Percentiles rank a stretch among this genome's conserved stretches.
phyloP scores from a whole-genome alignment of 2,797 vertebrate species.

The Pteropus rufus region DNA sequence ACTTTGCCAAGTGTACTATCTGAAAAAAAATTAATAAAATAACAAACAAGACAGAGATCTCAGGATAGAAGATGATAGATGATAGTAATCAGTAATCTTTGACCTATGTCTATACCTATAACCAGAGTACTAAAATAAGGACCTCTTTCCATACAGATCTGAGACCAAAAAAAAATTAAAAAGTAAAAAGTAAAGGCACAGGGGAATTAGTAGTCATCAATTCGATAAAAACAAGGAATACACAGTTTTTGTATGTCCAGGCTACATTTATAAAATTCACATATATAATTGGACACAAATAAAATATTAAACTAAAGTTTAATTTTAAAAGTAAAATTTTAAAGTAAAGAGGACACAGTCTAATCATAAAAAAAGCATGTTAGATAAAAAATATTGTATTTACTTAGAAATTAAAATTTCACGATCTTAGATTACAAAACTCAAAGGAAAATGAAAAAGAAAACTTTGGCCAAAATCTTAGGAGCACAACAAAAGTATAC shows the following conservation, averaged over 20 bases:
- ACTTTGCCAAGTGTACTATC: not conserved
- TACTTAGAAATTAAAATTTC: conserved; percentile 7
- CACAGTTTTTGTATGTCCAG: not conserved
- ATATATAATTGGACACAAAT: not conserved
- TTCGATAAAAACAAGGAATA: not conserved
- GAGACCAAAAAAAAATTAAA: conserved; percentile 4
- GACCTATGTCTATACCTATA: not conserved
- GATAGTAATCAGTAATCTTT: not conserved
- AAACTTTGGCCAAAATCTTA: not conserved
- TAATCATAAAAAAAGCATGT: not conserved
- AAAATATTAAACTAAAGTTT: not conserved
- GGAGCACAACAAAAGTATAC: not conserved
- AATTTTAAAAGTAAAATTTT: not conserved
- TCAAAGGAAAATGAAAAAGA: not conserved
- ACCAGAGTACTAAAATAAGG: not conserved
- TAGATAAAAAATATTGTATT: not conserved
- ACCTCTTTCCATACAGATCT: not conserved
- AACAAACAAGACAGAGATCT: not conserved
- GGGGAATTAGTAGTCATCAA: not conserved
- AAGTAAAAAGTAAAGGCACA: not conserved
- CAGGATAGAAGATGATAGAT: not conserved
- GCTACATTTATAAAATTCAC: conserved; percentile 12
- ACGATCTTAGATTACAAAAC: not conserved
- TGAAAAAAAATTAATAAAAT: not conserved
- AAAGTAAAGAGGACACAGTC: not conserved